Evolutionary conservation across 2,797 vertebrate species (phyloP), one percentile per base, ranked within the genome.

Genomic region (Gambusia yucatana): DNA sequence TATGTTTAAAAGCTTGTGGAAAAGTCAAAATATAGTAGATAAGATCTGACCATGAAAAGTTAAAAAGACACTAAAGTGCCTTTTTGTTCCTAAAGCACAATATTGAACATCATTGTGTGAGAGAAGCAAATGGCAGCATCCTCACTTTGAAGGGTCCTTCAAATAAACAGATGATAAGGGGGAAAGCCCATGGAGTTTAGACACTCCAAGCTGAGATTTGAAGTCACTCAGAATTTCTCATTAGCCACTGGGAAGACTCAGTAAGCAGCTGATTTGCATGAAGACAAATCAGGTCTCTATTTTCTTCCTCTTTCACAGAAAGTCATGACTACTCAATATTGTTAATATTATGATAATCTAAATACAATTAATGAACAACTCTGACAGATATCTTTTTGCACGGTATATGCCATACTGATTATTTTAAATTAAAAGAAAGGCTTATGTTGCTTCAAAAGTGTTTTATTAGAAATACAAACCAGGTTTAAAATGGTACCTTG

Each of bases 211-310:
- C 36, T 77, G 39, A 50, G 30, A 65, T n/a, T 0, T 48, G 10
- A 65, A 48, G 65, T 20, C 8, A 17, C 48, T 17, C 8, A 55
- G 47, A 71, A 43, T 44, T 71, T 17, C 36, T 43, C n/a, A 71
- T 70, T 25, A 44, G 4, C 48, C 25, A 2, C 22, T 33, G 33
- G 33, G 14, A 28, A 13, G 33, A 43, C 1, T 59, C n/a, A 20
- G 6, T 59, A 20, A 74, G 41, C 10, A 43, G 50, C 52, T 74
- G 25, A 36, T 75, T 59, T 75, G 52, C n/a, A 75, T 75, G 17
- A 44, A 52, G 14, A 44, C n/a, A 77, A 77, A 50, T 65, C 14
- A 14, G 25, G 1, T 28, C 0, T 17, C 39, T 20, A 16, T 28
- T 74, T 47, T 48, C 20, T 47, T 20, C 9, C 30, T n/a, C 47